phyloP scores from a whole-genome alignment of 1,140 invertebrate genomes.

The Euglossa dilemma region DNA sequence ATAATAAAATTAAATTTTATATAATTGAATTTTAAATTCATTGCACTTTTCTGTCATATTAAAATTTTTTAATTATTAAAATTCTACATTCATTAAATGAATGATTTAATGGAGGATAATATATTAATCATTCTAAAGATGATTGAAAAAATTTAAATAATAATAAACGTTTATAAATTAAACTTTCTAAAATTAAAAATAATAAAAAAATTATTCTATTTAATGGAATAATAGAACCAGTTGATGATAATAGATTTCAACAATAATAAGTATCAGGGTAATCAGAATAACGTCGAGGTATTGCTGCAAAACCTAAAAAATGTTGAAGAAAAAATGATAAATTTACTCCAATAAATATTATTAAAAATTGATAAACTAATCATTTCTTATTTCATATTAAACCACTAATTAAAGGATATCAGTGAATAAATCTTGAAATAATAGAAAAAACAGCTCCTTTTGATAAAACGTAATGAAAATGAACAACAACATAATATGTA shows the following conservation, averaged over 20 bases:
- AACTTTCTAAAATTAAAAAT: constrained; percentile 61
- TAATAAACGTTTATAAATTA: too few species aligned
- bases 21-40: too few species aligned
- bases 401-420: neutral
- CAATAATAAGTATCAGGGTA: constrained; percentile 85
- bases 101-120: too few species aligned
- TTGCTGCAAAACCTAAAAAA: constrained; percentile 76
- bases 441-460: too few species aligned
- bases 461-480: too few species aligned
- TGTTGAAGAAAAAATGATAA: constrained; percentile 84
- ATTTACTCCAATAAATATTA: too few species aligned
- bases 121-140: too few species aligned
- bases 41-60: constrained; percentile 72
- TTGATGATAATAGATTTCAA: constrained; percentile 86
- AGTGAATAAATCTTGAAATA: neutral
- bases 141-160: too few species aligned
- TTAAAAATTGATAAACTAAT: too few species aligned
- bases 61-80: constrained; percentile 5
- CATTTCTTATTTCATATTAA: too few species aligned
- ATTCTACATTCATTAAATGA: too few species aligned
- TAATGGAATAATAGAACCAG: constrained; percentile 81
- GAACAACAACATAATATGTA: too few species aligned
- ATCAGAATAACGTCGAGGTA: constrained; percentile 73
- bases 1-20: neutral
- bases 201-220: constrained; percentile 76